A percentile compares a stretch with the other conserved stretches of the same genome.
Evolutionary conservation across 2,797 vertebrate species (phyloP).

Genomic region (Malacoraja senta): DNA sequence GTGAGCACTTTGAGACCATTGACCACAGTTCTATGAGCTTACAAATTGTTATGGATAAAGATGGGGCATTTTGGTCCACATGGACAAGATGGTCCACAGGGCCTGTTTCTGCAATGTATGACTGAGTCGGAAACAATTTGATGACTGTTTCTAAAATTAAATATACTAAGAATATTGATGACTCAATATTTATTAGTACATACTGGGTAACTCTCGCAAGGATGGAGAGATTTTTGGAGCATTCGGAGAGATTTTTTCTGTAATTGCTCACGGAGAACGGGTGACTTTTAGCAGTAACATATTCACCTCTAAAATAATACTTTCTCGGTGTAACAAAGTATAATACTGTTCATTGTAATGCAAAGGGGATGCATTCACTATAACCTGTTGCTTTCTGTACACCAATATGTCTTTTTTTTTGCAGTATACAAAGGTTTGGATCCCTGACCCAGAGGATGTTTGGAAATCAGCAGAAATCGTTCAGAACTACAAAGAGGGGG

Average conservation of each 20-base stretch:
- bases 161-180: neutral
- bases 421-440: constrained; percentile 86
- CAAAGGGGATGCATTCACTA: neutral
- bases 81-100: no score
- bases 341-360: neutral
- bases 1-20: no score
- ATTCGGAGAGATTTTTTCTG: neutral
- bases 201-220: neutral
- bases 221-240: neutral
- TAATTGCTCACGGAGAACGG: neutral
- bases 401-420: constrained; percentile 38
- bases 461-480: constrained; percentile 82
- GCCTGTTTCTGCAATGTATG: no score
- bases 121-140: neutral
- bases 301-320: neutral
- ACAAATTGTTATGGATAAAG: no score
- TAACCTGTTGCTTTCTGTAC: neutral
- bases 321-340: neutral
- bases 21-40: no score
- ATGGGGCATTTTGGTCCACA: no score
- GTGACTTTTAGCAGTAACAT: neutral
- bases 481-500: constrained; percentile 80
- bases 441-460: constrained; percentile 81
- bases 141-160: neutral
- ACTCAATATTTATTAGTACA: neutral